Evolutionary conservation across 1,140 invertebrate genomes (phyloP).

Genomic region (Cepaea nemoralis): DNA sequence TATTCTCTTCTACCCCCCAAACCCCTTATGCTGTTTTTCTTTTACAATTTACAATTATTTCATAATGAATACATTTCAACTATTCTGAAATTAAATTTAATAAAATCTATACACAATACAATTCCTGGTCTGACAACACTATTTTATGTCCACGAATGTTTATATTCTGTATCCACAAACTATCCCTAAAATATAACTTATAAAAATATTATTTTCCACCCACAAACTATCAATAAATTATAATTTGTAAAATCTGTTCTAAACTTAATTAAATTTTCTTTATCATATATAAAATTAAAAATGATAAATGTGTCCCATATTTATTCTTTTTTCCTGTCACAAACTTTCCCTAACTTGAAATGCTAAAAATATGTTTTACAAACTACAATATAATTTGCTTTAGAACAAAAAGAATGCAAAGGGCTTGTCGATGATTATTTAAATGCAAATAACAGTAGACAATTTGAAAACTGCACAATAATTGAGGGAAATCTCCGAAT

Average conservation of each 20-base stretch:
- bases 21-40: not conserved
- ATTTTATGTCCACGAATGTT: no score
- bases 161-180: no score
- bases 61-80: no score
- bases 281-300: no score
- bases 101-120: no score
- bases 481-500: constrained; percentile 93
- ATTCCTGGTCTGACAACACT: no score
- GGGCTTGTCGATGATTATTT: not conserved
- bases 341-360: not conserved
- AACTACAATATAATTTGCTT: not conserved
- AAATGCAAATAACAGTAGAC: constrained; percentile 45
- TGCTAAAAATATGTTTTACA: not conserved
- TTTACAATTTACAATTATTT: no score
- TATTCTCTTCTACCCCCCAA: not conserved
- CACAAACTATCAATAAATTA: not conserved
- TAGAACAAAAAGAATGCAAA: not conserved
- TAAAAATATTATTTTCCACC: no score
- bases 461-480: constrained; percentile 91
- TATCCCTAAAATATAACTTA: no score
- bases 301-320: no score
- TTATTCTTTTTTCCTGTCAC: no score
- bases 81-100: no score
- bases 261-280: not conserved
- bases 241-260: not conserved